Base-by-base conservation (phyloP, 2,797 vertebrate genomes). In the Takifugu rubripes region DNA sequence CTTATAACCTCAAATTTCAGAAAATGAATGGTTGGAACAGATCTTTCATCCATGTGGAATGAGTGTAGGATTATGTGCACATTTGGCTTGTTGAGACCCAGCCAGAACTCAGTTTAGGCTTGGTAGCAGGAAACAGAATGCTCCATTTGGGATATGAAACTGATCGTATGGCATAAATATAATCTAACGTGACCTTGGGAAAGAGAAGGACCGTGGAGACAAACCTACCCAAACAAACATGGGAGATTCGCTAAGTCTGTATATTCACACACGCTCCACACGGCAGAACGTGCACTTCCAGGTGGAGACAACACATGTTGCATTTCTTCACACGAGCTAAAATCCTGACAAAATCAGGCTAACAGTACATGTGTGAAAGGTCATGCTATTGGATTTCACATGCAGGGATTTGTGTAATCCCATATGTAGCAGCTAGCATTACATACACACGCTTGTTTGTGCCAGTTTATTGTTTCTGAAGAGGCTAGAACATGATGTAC, bases 321-420 rank as follows among this genome's bases (percentile, higher is more conserved):
- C 36, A 40, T 40, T 40, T 40, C 36, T 33, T 33, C 9, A 10
- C 31, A 14, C 10, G 14, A 12, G 36, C 36, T 21, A 40, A 3
- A 36, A 3, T 33, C 36, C 36, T 14, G 21, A 21, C 21, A 21
- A 21, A 21, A 21, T 21, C 21, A 21, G 21, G 36, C 36, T 40
- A 4, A 14, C 36, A 40, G 12, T 21, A 21, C 36, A 14, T 14
- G 36, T 14, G 36, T 40, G 12, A 40, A 40, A 12, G 36, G 36
- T 12, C 36, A 4, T 12, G 40, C 46, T 76, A 76, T 83, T 75
- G 79, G 68, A 68, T 74, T 75, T 83, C 57, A 75, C 72, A 48
- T 68, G 74, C 56, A 25, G 70, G 53, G 57, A 59, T 65, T 72
- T 85, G 66, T 59, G 43, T 78, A 79, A 79, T 44, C 21, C 52